Base-by-base conservation (phyloP, 2,888 invertebrate genomes). In the Oasisia sp. region DNA sequence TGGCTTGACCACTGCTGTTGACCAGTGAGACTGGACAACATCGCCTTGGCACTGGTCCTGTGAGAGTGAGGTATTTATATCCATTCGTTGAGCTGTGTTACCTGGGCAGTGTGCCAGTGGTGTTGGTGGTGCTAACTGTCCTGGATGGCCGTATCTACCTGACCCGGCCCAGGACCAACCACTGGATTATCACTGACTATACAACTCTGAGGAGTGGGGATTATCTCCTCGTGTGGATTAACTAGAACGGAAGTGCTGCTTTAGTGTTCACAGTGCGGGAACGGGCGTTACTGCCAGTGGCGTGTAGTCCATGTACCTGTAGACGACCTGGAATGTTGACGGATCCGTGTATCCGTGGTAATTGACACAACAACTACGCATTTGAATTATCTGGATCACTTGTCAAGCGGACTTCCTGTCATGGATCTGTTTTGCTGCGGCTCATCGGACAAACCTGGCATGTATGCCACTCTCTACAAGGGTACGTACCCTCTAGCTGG, bases 21-120 rank as follows among this genome's bases (percentile, higher is more conserved):
- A 74, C 74, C 74, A 74, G 74, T 74, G 27, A 74, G 74, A n/a
- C n/a, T 19, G 74, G 74, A 74, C 74, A 74, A 74, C 74, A 74
- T 19, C 7, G 74, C 27, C n/a, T 74, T 74, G 74, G 74, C 74
- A 74, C 19, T 19, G 27, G 74, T 74, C 74, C 74, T 27, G 7
- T 27, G 9, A 50, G 12, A 50, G 50, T 14, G 14, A 27, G 74
- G n/a, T 74, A 74, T 74, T 74, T 74, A 74, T 74, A 74, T 27
- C 74, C 74, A n/a, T 27, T 74, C 74, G 1, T 74, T 74, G 27
- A 27, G 74, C 7, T 27, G 74, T 27, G n/a, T 27, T 74, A 74
- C 74, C n/a, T 74, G 74, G 74, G 74, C 74, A 74, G 74, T 19
- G 19, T n/a, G 74, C 74, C 74, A 74, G 74, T 19, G n/a, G 74